Evolutionary conservation across 30 jellyfish, hydroid and myxozoan species (phyloP), one percentile per base, ranked within the genome.

Genomic region (Turritopsis dohrnii): DNA sequence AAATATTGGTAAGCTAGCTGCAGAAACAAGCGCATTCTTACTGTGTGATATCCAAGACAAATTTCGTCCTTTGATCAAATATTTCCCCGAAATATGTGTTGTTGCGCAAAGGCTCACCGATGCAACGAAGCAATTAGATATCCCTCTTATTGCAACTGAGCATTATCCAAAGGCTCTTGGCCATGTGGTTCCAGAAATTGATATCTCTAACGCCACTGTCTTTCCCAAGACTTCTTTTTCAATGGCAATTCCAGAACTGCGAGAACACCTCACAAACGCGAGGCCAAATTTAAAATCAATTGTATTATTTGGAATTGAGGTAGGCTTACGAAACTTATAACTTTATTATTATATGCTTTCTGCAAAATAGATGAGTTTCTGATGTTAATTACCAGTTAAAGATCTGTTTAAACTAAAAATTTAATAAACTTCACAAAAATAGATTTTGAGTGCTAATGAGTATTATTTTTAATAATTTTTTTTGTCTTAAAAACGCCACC

Each of bases 111-210:
- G 95, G 30, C 84, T 92, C 92, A 92, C 90, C 0, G 41, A 66
- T 20, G 96, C 97, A 20, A 91, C 97, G 18, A 65, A 81, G 53
- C 79, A 84, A 18, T 81, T 93, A 76, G 84, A 93, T 30, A 83
- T 93, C 17, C 98, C 98, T 1, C 83, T 93, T 52, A 76, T 93
- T 84, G 98, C 94, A n/a, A 88, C 98, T 53, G 98, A 93, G 53
- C 98, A 74, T 74, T 88, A 94, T 84, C 99, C 99, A 76, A 86
- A 88, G 74, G 96, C 96, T 72, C 96, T 94, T 69, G 99, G 99
- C 74, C 79, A 69, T 72, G 89, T 95, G 52, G 96, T 94, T 53
- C 83, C 85, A 60, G 96, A 88, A 75, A 75, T 94, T 26, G 97
- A 94, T 66, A 83, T 81, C 74, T 53, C 82, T 75, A 74, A 86